Evolutionary conservation across 2,888 invertebrate genomes (phyloP), one percentile per base, ranked within the genome.

Genomic region (Taphrorychus bicolor): DNA sequence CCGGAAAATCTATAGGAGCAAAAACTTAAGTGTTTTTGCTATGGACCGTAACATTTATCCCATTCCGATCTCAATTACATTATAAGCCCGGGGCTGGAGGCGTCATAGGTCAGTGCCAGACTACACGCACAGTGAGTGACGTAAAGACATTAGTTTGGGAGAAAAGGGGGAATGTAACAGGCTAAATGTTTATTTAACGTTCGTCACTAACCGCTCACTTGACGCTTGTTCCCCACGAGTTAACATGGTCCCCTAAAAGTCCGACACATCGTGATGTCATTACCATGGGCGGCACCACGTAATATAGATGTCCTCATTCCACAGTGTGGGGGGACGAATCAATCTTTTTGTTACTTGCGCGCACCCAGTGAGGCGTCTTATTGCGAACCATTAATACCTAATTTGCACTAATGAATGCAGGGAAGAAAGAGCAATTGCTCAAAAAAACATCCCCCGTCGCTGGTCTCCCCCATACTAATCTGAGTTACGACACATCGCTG

Each of bases 51-150:
- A 53, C 69, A 58, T 62, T 66, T 69, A 69, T 69, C 69, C 69
- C 65, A 69, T 69, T 69, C 45, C 45, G 45, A 61, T 69, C 69
- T 66, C 65, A 69, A 69, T 69, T 66, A 69, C 69, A 66, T 69
- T 69, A 69, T 61, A 69, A 69, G 65, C 69, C 69, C 66, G 18
- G 42, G 61, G 52, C 60, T 42, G 60, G 57, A 65, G 54, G 59
- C 65, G 69, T 69, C 69, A 69, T 69, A 69, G 69, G 69, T 69
- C 69, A 69, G 69, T 69, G 69, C 69, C 69, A 69, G 58, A 61
- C 69, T 66, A 65, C 69, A 69, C 69, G 65, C 65, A 66, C 69
- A 61, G 69, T 69, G 69, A 69, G 58, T 69, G 69, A 69, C 69
- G 69, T 69, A 69, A 66, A 66, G 66, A 69, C 69, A 69, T 69